Base-by-base conservation (phyloP, 2,888 invertebrate genomes). In the Capitulum mitella region DNA sequence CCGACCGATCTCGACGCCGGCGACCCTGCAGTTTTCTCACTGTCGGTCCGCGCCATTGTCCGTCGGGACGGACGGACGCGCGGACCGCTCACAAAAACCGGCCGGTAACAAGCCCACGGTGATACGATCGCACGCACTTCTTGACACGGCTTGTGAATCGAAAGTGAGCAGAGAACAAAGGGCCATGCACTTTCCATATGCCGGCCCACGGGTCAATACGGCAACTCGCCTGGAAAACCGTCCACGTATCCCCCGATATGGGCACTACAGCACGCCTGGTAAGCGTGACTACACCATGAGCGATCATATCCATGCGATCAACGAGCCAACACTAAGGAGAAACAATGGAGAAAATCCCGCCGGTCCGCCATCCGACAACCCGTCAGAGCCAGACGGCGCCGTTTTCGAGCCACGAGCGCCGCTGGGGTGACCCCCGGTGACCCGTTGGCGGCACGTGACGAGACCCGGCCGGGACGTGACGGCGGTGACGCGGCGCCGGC, bases 21-120 rank as follows among this genome's bases (percentile, higher is more conserved):
- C 51, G 51, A 3, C 10, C 48, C 48, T 46, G n/a, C n/a, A n/a
- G n/a, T n/a, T n/a, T n/a, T n/a, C n/a, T n/a, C n/a, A n/a, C n/a
- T n/a, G n/a, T n/a, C n/a, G n/a, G n/a, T n/a, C n/a, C n/a, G n/a
- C n/a, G 51, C 34, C 34, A 64, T 64, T 34, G 64, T 64, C 64
- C 64, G 6, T 64, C 64, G 19, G 19, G 34, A 14, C 16, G 29
- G 16, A 1, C 51, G 29, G 29, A 29, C 29, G 29, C 64, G 34
- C n/a, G n/a, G n/a, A n/a, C n/a, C n/a, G n/a, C n/a, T n/a, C 64
- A 64, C 34, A 64, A 64, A 64, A 64, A 64, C 32, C 64, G 34
- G 22, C 51, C 43, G 51, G 51, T 51, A 51, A 51, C 19, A 22
- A 51, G 22, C 51, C 51, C 19, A 16, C 51, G 22, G 22, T 51